Conservation (phyloP, 1,140 invertebrate genomes). For the Kradibia gibbosae region DNA sequence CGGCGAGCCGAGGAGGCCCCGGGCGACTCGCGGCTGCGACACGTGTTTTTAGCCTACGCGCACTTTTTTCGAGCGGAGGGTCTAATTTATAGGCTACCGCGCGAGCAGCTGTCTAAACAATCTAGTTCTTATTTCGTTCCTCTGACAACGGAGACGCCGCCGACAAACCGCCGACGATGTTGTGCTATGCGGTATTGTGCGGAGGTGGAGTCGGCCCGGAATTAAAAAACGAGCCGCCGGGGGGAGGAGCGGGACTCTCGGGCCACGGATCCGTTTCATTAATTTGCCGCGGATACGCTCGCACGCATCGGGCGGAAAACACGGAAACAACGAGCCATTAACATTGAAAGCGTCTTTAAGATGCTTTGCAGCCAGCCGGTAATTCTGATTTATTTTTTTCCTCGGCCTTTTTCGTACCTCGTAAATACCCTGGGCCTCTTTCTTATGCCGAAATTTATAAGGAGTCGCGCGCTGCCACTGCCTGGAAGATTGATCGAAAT, state of each 20-base stretch:
- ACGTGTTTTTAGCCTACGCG: constrained; percentile 29
- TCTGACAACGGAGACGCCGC: not conserved
- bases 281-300: constrained; percentile 2
- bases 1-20: not conserved
- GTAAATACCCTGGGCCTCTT: constrained; percentile 1
- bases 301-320: not conserved
- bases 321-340: constrained; percentile 35
- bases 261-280: constrained; percentile 27
- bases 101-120: constrained; percentile 57
- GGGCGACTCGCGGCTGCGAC: not conserved
- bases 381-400: not conserved
- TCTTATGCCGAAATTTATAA: constrained; percentile 28
- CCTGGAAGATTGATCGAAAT: constrained; percentile 24
- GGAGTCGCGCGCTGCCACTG: not conserved
- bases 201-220: too few species aligned
- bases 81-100: constrained; percentile 42
- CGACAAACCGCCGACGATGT: not conserved
- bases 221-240: not conserved
- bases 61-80: not conserved
- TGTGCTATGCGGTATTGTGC: not conserved
- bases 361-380: not conserved
- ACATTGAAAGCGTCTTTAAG: not conserved
- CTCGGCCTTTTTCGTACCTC: constrained; percentile 10
- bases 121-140: constrained; percentile 25
- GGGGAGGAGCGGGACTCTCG: not conserved